Conservation (phyloP, 2,113 vertebrate species). For the Serilophus lunatus region DNA sequence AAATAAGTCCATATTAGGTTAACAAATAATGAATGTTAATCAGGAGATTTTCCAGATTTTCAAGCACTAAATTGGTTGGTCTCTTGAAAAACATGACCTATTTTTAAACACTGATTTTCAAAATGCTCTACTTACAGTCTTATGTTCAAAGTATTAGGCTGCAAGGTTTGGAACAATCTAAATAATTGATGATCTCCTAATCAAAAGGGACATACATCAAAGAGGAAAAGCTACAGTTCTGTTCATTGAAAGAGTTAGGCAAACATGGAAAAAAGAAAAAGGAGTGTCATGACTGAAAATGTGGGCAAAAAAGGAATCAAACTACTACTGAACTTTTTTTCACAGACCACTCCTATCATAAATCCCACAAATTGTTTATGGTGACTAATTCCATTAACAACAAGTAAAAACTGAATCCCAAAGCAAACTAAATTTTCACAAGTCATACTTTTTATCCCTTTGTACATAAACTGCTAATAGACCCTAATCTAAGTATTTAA, state of each 20-base stretch:
- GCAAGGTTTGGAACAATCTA: slow-evolving; percentile 61
- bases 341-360: background rate
- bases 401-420: background rate
- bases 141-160: slow-evolving; percentile 62
- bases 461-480: background rate
- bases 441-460: background rate
- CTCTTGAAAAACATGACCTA: slow-evolving; percentile 67
- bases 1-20: background rate
- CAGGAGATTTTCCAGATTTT: slow-evolving; percentile 42
- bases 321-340: background rate
- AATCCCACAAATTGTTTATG: slow-evolving; percentile 15
- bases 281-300: background rate
- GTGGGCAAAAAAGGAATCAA: background rate
- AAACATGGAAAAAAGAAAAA: background rate
- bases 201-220: slow-evolving; percentile 68
- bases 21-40: slow-evolving; percentile 35
- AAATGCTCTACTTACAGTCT: slow-evolving; percentile 61
- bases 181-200: slow-evolving; percentile 70
- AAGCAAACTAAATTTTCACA: background rate
- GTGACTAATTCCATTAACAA: slow-evolving; percentile 5
- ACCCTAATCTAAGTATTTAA: background rate
- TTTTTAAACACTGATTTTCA: slow-evolving; percentile 66
- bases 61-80: background rate
- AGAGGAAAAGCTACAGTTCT: slow-evolving; percentile 39
- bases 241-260: slow-evolving; percentile 37